phyloP scores from a whole-genome alignment of 2,888 invertebrate species.

The Heliconius cydno region DNA sequence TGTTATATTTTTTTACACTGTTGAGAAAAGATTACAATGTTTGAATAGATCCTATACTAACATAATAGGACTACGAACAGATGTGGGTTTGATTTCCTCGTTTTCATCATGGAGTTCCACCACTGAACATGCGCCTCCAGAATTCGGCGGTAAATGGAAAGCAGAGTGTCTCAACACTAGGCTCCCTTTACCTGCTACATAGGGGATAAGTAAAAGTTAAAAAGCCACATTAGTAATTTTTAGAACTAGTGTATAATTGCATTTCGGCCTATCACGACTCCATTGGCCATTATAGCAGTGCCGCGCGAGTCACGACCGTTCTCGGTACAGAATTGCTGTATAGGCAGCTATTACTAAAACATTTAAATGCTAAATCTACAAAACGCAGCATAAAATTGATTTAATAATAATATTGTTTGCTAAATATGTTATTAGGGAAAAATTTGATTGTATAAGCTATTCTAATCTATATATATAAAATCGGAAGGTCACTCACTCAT shows the following conservation, averaged over 20 bases:
- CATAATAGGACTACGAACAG: too few relatives aligned
- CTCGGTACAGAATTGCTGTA: background rate
- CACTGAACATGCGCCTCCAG: too few relatives aligned
- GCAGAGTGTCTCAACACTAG: too few relatives aligned
- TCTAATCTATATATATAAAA: background rate
- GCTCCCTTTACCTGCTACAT: too few relatives aligned
- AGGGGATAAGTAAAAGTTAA: background rate
- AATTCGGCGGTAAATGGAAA: too few relatives aligned
- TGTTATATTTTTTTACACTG: background rate
- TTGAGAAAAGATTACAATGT: too few relatives aligned
- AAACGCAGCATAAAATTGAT: background rate
- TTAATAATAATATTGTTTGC: background rate
- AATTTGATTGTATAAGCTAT: background rate
- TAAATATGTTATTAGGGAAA: background rate
- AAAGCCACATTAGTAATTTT: background rate
- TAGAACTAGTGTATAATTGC: background rate
- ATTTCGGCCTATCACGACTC: constrained; percentile 24
- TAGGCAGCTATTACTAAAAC: constrained; percentile 7
- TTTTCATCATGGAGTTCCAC: too few relatives aligned
- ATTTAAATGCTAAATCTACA: constrained; percentile 7
- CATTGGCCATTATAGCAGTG: constrained; percentile 6
- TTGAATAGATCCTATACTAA: too few relatives aligned
- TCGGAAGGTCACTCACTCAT: too few relatives aligned
- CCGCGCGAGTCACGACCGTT: constrained; percentile 19
- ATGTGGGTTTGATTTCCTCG: too few relatives aligned